phyloP scores from a whole-genome alignment of 2,113 vertebrate genomes.

The Oreochromis spilurus region DNA sequence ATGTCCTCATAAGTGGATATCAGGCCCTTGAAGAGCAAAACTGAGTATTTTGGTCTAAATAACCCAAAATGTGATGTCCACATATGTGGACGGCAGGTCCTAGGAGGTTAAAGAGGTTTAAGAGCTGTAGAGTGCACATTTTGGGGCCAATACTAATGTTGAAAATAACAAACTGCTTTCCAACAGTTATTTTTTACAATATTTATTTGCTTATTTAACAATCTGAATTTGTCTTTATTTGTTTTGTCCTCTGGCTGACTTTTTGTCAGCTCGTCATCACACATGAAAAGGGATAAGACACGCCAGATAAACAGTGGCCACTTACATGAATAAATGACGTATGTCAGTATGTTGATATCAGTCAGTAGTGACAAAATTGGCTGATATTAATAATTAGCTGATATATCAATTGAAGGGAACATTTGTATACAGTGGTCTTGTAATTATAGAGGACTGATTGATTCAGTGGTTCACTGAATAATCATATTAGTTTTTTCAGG shows the following conservation, averaged over 20 bases:
- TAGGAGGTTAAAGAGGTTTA: background rate
- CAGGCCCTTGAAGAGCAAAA: too few relatives aligned
- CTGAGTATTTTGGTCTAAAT: too few relatives aligned
- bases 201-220: background rate
- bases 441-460: background rate
- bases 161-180: background rate
- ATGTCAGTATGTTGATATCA: background rate
- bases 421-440: background rate
- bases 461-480: background rate
- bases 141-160: background rate
- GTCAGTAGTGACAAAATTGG: background rate
- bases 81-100: too few relatives aligned
- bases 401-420: background rate
- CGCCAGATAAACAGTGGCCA: background rate
- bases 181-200: background rate
- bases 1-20: too few relatives aligned
- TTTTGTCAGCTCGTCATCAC: background rate
- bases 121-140: background rate
- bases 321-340: background rate
- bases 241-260: background rate
- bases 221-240: background rate
- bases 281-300: background rate
- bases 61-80: too few relatives aligned
- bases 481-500: background rate
- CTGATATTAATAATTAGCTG: too few relatives aligned